These are phyloP conservation scores for Bradysia coprophila DNA, from an alignment of 1,140 invertebrate species.

Conservation along the genomic window DNA sequence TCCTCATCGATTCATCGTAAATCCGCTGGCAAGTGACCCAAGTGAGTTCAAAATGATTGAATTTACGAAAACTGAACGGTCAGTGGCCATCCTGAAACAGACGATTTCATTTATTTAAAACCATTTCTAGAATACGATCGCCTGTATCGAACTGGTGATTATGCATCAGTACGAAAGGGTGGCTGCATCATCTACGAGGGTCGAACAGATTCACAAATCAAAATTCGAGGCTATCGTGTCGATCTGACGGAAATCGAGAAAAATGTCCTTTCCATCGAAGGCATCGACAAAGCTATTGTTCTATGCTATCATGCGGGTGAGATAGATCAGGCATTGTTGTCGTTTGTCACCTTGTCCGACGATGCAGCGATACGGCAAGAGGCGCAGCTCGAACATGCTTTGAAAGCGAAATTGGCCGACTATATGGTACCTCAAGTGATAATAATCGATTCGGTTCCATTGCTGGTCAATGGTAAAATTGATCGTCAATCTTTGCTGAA, in stretches of 20 bases:
- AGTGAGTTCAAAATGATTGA: slow-evolving; percentile 29
- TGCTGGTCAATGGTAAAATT: slow-evolving; percentile 69
- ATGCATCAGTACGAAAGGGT: slow-evolving; percentile 50
- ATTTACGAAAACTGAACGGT: background rate
- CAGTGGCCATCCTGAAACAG: no score
- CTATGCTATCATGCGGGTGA: slow-evolving; percentile 60
- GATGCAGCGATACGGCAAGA: slow-evolving; percentile 28
- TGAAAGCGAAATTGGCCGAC: slow-evolving; percentile 40
- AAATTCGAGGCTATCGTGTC: slow-evolving; percentile 67
- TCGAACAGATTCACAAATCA: slow-evolving; percentile 68
- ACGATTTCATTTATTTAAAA: no score
- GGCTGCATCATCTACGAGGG: slow-evolving; percentile 57
- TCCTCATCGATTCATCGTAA: slow-evolving; percentile 48
- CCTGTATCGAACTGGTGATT: slow-evolving; percentile 70
- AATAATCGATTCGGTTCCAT: slow-evolving; percentile 48
- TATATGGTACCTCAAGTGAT: slow-evolving; percentile 68
- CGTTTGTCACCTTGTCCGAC: slow-evolving; percentile 44
- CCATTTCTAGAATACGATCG: slow-evolving; percentile 35
- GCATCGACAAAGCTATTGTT: slow-evolving; percentile 33
- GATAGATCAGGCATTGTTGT: slow-evolving; percentile 46
- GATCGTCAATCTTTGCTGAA: slow-evolving; percentile 58
- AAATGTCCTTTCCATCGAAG: slow-evolving; percentile 15
- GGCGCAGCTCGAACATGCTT: slow-evolving; percentile 38
- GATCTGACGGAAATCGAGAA: slow-evolving; percentile 70
- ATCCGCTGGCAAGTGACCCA: slow-evolving; percentile 44